Conservation (phyloP, 2,113 vertebrate species). For the Elaphurus davidianus region DNA sequence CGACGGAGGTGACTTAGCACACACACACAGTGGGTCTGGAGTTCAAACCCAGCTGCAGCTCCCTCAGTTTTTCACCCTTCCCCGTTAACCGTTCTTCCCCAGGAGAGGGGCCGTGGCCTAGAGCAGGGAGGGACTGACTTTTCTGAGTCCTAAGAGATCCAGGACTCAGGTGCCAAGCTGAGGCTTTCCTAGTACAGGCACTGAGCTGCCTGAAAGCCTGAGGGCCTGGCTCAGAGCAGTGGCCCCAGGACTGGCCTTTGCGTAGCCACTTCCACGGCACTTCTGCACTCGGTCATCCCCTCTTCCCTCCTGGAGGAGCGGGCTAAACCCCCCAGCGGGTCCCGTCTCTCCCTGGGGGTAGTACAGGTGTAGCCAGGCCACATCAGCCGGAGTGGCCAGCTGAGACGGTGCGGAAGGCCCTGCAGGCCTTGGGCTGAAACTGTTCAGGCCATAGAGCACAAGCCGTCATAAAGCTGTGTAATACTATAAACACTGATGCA, state of each 20-base stretch:
- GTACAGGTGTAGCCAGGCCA: background rate
- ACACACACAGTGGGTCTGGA: background rate
- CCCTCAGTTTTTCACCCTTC: background rate
- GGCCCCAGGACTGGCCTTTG: background rate
- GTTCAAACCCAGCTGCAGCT: background rate
- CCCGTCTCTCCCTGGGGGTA: background rate
- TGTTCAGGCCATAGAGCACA: background rate
- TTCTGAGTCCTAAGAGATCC: background rate
- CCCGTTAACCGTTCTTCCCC: background rate
- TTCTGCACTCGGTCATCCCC: background rate
- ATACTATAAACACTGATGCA: background rate
- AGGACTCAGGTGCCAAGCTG: background rate
- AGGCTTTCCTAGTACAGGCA: background rate
- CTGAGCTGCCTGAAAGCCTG: background rate
- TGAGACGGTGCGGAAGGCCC: background rate
- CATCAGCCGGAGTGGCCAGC: background rate
- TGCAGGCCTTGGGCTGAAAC: background rate
- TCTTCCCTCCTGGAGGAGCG: background rate
- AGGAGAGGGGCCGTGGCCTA: background rate
- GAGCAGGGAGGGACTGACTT: background rate
- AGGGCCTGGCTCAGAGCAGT: background rate
- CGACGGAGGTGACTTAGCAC: background rate
- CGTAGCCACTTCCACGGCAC: background rate
- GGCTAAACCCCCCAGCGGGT: background rate
- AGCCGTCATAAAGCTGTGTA: background rate